Evolutionary conservation across 2,797 vertebrate species (phyloP).

Genomic region (Rhadinocentrus ornatus): DNA sequence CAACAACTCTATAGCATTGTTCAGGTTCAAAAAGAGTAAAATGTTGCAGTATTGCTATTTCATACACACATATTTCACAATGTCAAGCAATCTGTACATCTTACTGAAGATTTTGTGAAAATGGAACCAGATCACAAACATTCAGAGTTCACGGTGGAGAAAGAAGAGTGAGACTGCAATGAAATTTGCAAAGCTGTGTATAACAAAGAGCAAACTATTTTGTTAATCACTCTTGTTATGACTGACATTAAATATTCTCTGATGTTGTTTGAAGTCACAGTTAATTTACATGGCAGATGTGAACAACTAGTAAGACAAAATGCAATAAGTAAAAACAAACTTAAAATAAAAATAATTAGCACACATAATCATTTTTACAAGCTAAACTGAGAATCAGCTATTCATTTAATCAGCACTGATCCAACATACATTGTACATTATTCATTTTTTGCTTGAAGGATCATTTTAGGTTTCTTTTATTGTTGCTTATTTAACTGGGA

Average conservation of each 20-base stretch:
- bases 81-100: constrained; percentile 74
- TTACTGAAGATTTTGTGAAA: constrained; percentile 62
- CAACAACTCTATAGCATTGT: constrained; percentile 75
- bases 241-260: constrained; percentile 12
- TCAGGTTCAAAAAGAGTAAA: constrained; percentile 66
- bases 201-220: constrained; percentile 24
- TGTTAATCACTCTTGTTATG: constrained; percentile 10
- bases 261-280: constrained; percentile 41
- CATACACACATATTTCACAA: constrained; percentile 75
- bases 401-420: background rate
- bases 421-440: background rate
- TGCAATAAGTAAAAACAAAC: constrained; percentile 32
- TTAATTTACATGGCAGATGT: constrained; percentile 31
- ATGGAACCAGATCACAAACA: constrained; percentile 60
- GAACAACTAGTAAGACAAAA: constrained; percentile 31
- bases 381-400: constrained; percentile 16
- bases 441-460: constrained; percentile 12
- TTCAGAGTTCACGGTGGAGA: constrained; percentile 56
- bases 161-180: constrained; percentile 40
- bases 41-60: constrained; percentile 81
- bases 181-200: constrained; percentile 41
- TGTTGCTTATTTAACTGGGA: background rate
- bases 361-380: constrained; percentile 32
- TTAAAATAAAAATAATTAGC: constrained; percentile 17
- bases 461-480: constrained; percentile 6